Conservation (phyloP, 2,888 invertebrate genomes). For the Peribatodes rhomboidaria region DNA sequence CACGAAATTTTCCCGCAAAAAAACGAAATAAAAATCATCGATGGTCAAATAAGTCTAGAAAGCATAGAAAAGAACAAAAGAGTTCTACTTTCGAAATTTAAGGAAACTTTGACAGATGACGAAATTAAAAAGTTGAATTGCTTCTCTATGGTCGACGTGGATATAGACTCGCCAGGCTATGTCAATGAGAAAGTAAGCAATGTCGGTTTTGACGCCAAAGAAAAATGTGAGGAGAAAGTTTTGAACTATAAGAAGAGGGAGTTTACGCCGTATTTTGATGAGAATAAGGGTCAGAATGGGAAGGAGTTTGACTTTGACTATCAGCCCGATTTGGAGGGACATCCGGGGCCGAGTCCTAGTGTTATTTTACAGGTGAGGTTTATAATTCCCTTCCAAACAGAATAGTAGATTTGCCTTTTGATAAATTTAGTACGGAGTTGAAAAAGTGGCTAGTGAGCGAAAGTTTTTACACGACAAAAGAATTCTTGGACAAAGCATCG, state of each 20-base stretch:
- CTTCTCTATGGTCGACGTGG: slow-evolving; percentile 81
- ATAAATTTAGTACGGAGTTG: no score
- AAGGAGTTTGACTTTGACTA: slow-evolving; percentile 92
- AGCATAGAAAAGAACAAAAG: slow-evolving; percentile 77
- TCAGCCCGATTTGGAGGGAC: slow-evolving; percentile 92
- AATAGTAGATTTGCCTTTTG: no score
- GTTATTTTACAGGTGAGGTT: slow-evolving; percentile 91
- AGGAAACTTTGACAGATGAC: slow-evolving; percentile 55
- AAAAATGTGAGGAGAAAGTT: slow-evolving; percentile 65
- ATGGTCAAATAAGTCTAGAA: slow-evolving; percentile 69
- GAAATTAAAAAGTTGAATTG: slow-evolving; percentile 71
- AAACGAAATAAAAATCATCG: slow-evolving; percentile 50
- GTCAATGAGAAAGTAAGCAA: slow-evolving; percentile 72
- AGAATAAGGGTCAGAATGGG: slow-evolving; percentile 60
- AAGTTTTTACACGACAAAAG: no score
- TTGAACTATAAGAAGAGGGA: slow-evolving; percentile 52
- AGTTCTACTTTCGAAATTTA: slow-evolving; percentile 62
- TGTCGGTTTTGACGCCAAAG: slow-evolving; percentile 72
- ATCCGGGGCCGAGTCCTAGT: slow-evolving; percentile 98
- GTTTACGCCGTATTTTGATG: slow-evolving; percentile 68
- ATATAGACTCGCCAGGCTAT: slow-evolving; percentile 70
- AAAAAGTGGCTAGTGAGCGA: no score
- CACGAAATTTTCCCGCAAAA: slow-evolving; percentile 71
- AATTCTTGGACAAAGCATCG: no score
- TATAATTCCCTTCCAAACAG: no score